Conservation (phyloP, 1,140 invertebrate species). For the Leptonema lineaticorne region DNA sequence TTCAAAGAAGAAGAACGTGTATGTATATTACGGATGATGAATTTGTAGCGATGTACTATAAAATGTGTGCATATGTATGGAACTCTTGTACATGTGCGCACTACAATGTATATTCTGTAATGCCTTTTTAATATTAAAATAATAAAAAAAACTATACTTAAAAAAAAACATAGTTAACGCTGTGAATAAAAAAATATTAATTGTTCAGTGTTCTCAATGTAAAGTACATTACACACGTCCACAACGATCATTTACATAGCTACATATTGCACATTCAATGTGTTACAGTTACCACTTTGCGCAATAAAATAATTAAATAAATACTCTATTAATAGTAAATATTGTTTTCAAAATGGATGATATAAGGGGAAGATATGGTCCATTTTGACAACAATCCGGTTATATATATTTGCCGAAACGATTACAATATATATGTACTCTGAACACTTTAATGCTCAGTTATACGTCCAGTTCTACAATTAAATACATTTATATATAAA, state of each 20-base stretch:
- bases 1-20: no score
- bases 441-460: slow-evolving; percentile 41
- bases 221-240: slow-evolving; percentile 40
- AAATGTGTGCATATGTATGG: neutral
- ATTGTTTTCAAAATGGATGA: slow-evolving; percentile 38
- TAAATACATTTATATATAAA: slow-evolving; percentile 33
- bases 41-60: slow-evolving; percentile 2
- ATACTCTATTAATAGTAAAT: slow-evolving; percentile 25
- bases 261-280: no score
- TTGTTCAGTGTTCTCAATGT: slow-evolving; percentile 28
- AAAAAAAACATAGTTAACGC: slow-evolving; percentile 25
- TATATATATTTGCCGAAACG: slow-evolving; percentile 30
- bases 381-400: slow-evolving; percentile 38
- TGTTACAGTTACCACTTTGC: slow-evolving; percentile 25
- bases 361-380: slow-evolving; percentile 42
- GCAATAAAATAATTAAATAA: slow-evolving; percentile 22
- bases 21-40: no score
- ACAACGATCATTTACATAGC: slow-evolving; percentile 7
- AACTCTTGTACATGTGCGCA: neutral
- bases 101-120: slow-evolving; percentile 23
- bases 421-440: slow-evolving; percentile 32
- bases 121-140: slow-evolving; percentile 36
- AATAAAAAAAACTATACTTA: no score
- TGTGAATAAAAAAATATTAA: no score
- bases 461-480: slow-evolving; percentile 43